phyloP scores from a whole-genome alignment of 2,797 vertebrate genomes.

The Crocodylus rhombifer region DNA sequence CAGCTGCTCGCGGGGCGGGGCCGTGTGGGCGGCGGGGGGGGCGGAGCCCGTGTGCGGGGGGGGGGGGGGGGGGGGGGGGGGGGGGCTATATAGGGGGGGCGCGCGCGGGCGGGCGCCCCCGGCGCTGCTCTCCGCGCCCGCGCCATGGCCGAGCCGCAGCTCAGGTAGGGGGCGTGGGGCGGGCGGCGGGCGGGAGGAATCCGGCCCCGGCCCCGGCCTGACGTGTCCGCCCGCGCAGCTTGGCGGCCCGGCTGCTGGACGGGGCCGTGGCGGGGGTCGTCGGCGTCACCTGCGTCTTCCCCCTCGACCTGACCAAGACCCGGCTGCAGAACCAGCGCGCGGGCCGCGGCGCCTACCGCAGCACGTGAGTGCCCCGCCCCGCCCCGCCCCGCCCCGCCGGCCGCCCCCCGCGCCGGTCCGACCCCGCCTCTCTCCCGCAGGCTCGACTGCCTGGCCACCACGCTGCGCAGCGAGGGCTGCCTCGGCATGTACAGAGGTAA shows the following conservation, averaged over 20 bases:
- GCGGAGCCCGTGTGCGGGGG: too few relatives aligned
- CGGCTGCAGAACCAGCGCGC: slow-evolving; percentile 89
- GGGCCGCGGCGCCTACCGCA: slow-evolving; percentile 88
- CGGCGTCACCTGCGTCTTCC: slow-evolving; percentile 90
- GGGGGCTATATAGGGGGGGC: neutral
- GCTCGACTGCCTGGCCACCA: slow-evolving; percentile 90
- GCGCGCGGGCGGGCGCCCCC: too few relatives aligned
- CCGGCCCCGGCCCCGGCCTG: too few relatives aligned
- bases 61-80: rapidly evolving
- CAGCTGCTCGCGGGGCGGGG: too few relatives aligned
- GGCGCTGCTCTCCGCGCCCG: too few relatives aligned
- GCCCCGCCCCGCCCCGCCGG: too few relatives aligned
- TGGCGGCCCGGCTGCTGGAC: slow-evolving; percentile 91
- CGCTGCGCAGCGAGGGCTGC: slow-evolving; percentile 87
- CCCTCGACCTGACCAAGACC: slow-evolving; percentile 90
- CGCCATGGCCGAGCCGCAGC: too few relatives aligned
- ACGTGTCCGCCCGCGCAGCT: slow-evolving; percentile 69
- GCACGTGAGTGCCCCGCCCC: slow-evolving; percentile 84
- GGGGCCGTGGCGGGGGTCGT: slow-evolving; percentile 90
- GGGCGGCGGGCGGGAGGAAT: too few relatives aligned
- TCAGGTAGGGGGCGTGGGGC: too few relatives aligned
- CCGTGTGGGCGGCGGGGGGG: too few relatives aligned
- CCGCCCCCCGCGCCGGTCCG: too few relatives aligned
- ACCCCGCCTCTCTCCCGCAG: slow-evolving; percentile 54
- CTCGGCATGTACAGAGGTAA: slow-evolving; percentile 95